Base-by-base conservation (phyloP, 2,797 vertebrate species). In the Squalus acanthias region DNA sequence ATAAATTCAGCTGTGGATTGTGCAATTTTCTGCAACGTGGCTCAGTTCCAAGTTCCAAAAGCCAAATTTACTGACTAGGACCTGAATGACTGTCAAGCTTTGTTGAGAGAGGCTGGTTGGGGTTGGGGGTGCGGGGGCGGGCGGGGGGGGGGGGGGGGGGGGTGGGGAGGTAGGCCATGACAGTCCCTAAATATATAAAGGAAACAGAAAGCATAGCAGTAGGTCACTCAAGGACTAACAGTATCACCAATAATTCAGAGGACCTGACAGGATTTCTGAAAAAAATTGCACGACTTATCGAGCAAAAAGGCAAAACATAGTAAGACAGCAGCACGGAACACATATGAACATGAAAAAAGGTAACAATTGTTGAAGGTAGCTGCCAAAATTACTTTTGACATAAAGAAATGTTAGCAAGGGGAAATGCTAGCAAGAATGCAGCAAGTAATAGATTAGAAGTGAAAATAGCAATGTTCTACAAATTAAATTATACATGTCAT, bases 391-490 rank as follows among this genome's bases (percentile, higher is more conserved):
- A 92, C n/a, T n/a, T 9, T 92, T n/a, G 22, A 17, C 6, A 60
- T 65, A 67, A 92, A 65, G 57, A 65, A 29, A 63, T n/a, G 60
- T 65, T 65, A 8, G 3, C 12, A 65, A 53, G 10, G 29, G 15
- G 13, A 63, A 65, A 92, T 92, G 33, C 33, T 33, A n/a, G 1
- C 89, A 92, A 20, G 60, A 50, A 85, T 85, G 82, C 20, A 85
- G 82, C 46, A 50, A 50, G 20, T 85, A 85, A 85, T 60, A 29
- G 26, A 89, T 60, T 57, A 89, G 22, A 60, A 92, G 57, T 91
- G 88, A 91, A 91, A 91, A 63, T 91, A n/a, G 89, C 89, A 33
- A n/a, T 65, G 60, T 63, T 63, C 6, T 33, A n/a, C 89, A 92
- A 92, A 92, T 91, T 65, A 15, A 91, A 91, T 65, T 65, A 92